Conservation (phyloP, 2,888 invertebrate species). For the Amiota mariae region DNA sequence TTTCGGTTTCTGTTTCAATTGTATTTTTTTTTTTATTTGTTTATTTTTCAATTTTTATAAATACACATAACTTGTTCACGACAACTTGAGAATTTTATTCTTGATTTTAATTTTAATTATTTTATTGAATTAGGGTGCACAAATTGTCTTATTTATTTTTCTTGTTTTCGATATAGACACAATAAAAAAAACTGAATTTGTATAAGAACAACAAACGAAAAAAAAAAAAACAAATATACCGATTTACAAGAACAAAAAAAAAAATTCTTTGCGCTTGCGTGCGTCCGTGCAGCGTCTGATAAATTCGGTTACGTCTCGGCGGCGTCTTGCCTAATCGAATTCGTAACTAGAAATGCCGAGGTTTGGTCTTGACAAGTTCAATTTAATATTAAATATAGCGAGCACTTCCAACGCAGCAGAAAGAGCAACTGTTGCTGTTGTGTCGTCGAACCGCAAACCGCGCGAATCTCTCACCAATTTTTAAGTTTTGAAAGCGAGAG, state of each 20-base stretch:
- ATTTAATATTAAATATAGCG: constrained; percentile 62
- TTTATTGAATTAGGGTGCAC: constrained; percentile 10
- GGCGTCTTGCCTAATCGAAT: constrained; percentile 58
- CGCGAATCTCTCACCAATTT: constrained; percentile 31
- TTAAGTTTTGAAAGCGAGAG: background rate
- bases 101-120: background rate
- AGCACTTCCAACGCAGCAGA: constrained; percentile 8
- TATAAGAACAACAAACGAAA: constrained; percentile 23
- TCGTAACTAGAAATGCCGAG: constrained; percentile 65
- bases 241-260: constrained; percentile 13
- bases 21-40: constrained; percentile 1
- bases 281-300: too few relatives aligned
- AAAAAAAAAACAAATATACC: background rate
- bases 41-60: constrained; percentile 6
- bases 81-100: background rate
- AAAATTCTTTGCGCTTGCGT: background rate
- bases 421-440: background rate
- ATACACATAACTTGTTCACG: background rate
- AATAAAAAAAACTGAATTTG: constrained; percentile 23
- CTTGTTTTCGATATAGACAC: background rate
- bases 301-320: constrained; percentile 17
- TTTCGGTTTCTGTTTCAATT: constrained; percentile 36
- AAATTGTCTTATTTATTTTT: constrained; percentile 3
- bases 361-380: constrained; percentile 60
- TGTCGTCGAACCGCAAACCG: background rate